phyloP scores from a whole-genome alignment of 2,113 vertebrate genomes.

The Murina feae region DNA sequence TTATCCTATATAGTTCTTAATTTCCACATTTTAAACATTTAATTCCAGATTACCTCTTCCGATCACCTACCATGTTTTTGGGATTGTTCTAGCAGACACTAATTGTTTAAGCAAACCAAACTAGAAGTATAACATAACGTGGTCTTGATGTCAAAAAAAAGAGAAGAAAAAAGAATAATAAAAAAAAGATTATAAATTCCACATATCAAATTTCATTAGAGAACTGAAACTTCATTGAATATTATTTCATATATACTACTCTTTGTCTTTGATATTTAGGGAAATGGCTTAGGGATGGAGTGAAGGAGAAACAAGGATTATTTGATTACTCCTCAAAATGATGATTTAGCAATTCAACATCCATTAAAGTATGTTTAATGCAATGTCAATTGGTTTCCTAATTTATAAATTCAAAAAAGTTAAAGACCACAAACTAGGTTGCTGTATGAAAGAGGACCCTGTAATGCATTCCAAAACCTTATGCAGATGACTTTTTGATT shows the following conservation, averaged over 20 bases:
- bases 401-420: slow-evolving; percentile 54
- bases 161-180: not conserved
- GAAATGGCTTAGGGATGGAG: slow-evolving; percentile 6
- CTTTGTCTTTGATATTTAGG: not conserved
- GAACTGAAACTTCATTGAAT: not conserved
- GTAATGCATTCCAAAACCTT: slow-evolving; percentile 31
- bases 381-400: slow-evolving; percentile 55
- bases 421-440: not conserved
- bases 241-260: not conserved
- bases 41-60: not conserved
- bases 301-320: not conserved
- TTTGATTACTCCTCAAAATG: slow-evolving; percentile 45
- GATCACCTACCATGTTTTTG: not conserved
- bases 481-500: not conserved
- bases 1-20: not conserved
- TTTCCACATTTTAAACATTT: slow-evolving; percentile 3
- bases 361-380: slow-evolving; percentile 46
- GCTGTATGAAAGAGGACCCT: not conserved
- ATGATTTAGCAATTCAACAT: slow-evolving; percentile 58
- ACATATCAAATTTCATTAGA: not conserved
- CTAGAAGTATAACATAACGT: not conserved
- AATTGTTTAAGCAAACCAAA: not conserved
- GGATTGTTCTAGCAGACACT: not conserved
- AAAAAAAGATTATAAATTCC: not conserved
- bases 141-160: not conserved